Conservation (phyloP, 2,888 invertebrate species). For the Peribatodes rhomboidaria region DNA sequence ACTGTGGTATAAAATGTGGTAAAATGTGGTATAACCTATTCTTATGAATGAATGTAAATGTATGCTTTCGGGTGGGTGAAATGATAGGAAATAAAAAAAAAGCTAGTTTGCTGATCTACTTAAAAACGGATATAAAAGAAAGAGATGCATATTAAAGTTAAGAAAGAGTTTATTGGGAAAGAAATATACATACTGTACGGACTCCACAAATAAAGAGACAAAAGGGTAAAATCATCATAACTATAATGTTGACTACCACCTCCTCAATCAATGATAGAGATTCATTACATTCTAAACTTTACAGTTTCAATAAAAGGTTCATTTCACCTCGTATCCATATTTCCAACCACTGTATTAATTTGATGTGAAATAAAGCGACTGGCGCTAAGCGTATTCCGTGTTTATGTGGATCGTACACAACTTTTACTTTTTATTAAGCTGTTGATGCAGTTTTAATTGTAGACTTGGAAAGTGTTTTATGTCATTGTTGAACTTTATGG, state of each 20-base stretch:
- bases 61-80: too few species aligned
- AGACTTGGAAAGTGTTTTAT: conserved; percentile 29
- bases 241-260: background rate
- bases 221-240: background rate
- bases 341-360: conserved; percentile 11
- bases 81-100: too few species aligned
- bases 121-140: too few species aligned
- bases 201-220: background rate
- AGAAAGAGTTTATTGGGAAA: too few species aligned
- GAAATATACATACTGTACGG: background rate
- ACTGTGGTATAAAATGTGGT: too few species aligned
- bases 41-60: too few species aligned
- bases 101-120: too few species aligned
- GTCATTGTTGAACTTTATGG: conserved; percentile 11
- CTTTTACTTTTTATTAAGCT: conserved; percentile 43
- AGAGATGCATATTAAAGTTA: too few species aligned
- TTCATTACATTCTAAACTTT: too few species aligned
- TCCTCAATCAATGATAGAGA: too few species aligned
- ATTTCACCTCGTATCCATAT: background rate
- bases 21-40: too few species aligned
- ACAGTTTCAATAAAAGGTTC: background rate
- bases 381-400: conserved; percentile 31
- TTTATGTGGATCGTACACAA: conserved; percentile 34
- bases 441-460: conserved; percentile 33
- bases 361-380: conserved; percentile 16